phyloP scores from a whole-genome alignment of 1,140 invertebrate genomes.

The Samia ricini region DNA sequence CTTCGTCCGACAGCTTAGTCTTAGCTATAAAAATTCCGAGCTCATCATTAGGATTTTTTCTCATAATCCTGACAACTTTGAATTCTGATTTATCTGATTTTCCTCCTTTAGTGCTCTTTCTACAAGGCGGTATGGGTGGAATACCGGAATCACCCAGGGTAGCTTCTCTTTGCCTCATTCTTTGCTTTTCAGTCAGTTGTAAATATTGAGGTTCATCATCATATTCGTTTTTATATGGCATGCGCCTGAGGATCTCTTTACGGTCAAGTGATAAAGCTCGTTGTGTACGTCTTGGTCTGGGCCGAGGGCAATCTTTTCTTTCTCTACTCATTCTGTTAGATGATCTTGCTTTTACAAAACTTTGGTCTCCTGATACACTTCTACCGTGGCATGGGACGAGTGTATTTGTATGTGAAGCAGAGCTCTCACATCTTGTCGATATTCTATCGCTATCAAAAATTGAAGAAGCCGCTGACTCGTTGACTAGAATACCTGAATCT shows the following conservation, averaged over 20 bases:
- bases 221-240: slow-evolving; percentile 63
- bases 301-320: slow-evolving; percentile 49
- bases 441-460: slow-evolving; percentile 81
- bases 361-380: slow-evolving; percentile 73
- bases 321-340: slow-evolving; percentile 64
- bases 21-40: slow-evolving; percentile 92
- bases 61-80: slow-evolving; percentile 83
- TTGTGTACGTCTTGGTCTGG: slow-evolving; percentile 63
- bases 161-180: slow-evolving; percentile 63
- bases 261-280: slow-evolving; percentile 75
- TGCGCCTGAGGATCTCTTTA: slow-evolving; percentile 74
- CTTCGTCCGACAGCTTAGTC: slow-evolving; percentile 82
- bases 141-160: slow-evolving; percentile 63
- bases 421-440: slow-evolving; percentile 77
- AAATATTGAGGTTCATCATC: slow-evolving; percentile 63
- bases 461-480: slow-evolving; percentile 83
- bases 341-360: slow-evolving; percentile 51
- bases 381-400: slow-evolving; percentile 65
- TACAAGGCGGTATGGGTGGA: slow-evolving; percentile 71
- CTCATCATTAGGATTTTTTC: slow-evolving; percentile 83
- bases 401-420: slow-evolving; percentile 69
- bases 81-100: slow-evolving; percentile 75
- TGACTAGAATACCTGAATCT: slow-evolving; percentile 87
- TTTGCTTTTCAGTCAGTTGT: slow-evolving; percentile 70
- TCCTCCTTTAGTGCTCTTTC: slow-evolving; percentile 57